phyloP scores from a whole-genome alignment of 2,797 vertebrate species.

The Clamator glandarius region DNA sequence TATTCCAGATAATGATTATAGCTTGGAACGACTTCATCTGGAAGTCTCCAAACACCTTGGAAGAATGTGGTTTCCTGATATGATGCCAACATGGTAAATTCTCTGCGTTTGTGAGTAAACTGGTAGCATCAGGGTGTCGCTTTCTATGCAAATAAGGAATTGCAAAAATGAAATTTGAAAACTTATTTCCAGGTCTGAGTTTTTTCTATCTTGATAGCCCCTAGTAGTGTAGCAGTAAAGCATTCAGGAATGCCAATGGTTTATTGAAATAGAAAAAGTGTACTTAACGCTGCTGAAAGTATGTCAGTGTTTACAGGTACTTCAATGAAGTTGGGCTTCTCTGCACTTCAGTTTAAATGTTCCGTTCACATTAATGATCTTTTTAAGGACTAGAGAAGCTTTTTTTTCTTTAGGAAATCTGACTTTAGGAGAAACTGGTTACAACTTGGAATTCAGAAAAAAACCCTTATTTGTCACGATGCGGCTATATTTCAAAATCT shows the following conservation, averaged over 20 bases:
- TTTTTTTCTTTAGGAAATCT: background rate
- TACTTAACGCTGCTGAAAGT: background rate
- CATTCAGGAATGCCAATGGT: background rate
- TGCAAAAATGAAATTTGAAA: background rate
- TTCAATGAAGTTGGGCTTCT: conserved; percentile 8
- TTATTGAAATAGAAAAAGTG: background rate
- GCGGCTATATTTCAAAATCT: background rate
- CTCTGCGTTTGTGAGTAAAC: background rate
- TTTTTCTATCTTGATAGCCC: background rate
- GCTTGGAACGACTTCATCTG: conserved; percentile 77
- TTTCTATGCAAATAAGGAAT: conserved; percentile 70
- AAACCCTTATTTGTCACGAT: background rate
- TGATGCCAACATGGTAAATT: conserved; percentile 81
- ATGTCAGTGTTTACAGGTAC: conserved; percentile 9
- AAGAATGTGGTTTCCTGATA: conserved; percentile 82
- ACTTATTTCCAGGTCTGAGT: background rate
- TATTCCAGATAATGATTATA: conserved; percentile 79
- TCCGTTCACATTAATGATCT: background rate
- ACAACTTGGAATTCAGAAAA: background rate
- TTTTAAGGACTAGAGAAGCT: background rate
- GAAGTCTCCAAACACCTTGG: conserved; percentile 82
- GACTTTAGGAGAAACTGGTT: background rate
- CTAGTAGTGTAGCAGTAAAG: background rate
- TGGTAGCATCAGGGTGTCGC: background rate
- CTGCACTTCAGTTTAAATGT: conserved; percentile 17